These are phyloP conservation scores for Colostygia pectinataria DNA, from an alignment of 2,888 invertebrate species.

Conservation along the genomic window DNA sequence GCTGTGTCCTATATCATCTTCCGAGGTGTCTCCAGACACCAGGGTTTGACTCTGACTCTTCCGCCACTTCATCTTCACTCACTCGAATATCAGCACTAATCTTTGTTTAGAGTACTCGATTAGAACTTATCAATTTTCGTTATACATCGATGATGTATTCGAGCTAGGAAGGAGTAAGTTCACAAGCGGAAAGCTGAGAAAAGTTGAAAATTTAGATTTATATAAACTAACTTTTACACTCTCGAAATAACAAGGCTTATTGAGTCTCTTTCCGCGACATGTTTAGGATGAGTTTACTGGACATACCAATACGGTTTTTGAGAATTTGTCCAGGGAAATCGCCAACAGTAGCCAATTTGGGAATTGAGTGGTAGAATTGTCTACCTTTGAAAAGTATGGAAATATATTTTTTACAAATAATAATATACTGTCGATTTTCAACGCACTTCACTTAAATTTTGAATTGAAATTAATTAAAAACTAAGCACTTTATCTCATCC, in stretches of 20 bases:
- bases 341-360: too few species aligned
- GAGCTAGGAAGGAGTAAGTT: too few species aligned
- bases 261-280: neutral
- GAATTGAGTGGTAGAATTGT: too few species aligned
- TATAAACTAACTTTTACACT: too few species aligned
- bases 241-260: neutral
- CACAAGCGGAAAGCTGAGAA: too few species aligned
- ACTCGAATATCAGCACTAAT: neutral
- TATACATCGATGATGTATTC: constrained; percentile 7
- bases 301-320: too few species aligned
- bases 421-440: neutral
- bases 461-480: too few species aligned
- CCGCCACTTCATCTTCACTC: constrained; percentile 60
- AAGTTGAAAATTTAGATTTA: neutral
- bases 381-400: too few species aligned
- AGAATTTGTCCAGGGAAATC: too few species aligned
- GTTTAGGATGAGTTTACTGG: neutral
- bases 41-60: constrained; percentile 60
- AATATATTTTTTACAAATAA: neutral
- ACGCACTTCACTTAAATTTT: constrained; percentile 7
- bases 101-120: constrained; percentile 2
- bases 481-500: neutral
- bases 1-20: constrained; percentile 76
- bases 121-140: neutral
- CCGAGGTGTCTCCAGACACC: constrained; percentile 75